A percentile compares a stretch with the other conserved stretches of the same genome.
Conservation (phyloP, 1,140 invertebrate species). For the Solenopsis fugax region DNA sequence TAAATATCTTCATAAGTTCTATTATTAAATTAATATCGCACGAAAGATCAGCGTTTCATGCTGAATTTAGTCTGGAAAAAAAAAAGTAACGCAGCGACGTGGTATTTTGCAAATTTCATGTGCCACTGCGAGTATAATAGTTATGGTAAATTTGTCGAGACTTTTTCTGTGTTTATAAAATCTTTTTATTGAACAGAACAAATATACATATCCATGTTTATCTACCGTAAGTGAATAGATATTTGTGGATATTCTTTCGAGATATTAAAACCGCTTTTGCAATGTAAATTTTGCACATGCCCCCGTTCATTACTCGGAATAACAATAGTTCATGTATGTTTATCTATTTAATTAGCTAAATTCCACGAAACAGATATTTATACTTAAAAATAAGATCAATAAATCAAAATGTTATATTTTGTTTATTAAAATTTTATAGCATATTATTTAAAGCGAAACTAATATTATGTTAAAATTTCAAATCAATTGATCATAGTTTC, state of each 20-base stretch:
- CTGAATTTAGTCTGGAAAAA: conserved; percentile 34
- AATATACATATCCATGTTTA: conserved; percentile 16
- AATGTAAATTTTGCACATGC: not conserved
- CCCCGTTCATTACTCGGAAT: not conserved
- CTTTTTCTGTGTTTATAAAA: conserved; percentile 44
- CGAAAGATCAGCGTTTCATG: not conserved
- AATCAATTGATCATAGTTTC: too few species aligned
- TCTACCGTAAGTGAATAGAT: conserved; percentile 4
- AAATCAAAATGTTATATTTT: too few species aligned
- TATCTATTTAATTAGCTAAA: not conserved
- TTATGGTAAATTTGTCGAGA: conserved; percentile 31
- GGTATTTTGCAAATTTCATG: conserved; percentile 21
- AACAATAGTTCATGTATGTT: not conserved
- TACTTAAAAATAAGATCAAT: too few species aligned
- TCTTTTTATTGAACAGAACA: conserved; percentile 43
- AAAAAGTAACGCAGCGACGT: not conserved
- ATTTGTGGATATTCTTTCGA: conserved; percentile 25
- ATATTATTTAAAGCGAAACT: too few species aligned
- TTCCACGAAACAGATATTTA: not conserved
- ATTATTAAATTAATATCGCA: conserved; percentile 43
- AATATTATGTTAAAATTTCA: too few species aligned
- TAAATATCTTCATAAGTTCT: conserved; percentile 30
- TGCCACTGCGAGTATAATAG: not conserved
- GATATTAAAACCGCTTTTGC: conserved; percentile 7
- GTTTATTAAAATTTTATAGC: too few species aligned